Base-by-base conservation (phyloP, 2,113 vertebrate species). In the Sinocyclocheilus rhinocerous region DNA sequence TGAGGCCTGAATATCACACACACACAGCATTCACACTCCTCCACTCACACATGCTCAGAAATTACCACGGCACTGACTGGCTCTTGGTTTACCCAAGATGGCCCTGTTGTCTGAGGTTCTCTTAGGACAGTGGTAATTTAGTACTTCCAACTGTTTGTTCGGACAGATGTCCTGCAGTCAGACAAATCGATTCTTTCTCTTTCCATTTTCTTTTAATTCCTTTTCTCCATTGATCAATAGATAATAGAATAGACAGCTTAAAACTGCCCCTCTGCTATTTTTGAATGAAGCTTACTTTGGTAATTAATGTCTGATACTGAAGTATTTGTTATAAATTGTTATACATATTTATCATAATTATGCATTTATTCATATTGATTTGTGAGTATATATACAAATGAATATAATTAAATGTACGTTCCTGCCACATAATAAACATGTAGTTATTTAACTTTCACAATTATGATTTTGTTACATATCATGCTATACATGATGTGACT, bases 111-210 rank as follows among this genome's bases (percentile, higher is more conserved):
- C 82, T 73, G 82, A 65, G 59, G 59, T 70, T 33, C 45, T 70
- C 65, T 84, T 26, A 65, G 79, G 79, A 65, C 79, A 81, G 12
- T 26, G 24, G 67, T 84, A 84, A 72, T 83, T 57, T 83, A 73
- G 67, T 59, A 55, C 22, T 39, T 73, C 69, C 81, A 83, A 67
- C 67, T 83, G 67, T 83, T 83, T 83, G 81, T 73, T 83, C 20
- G 24, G 81, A 83, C 24, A 82, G 81, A 83, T 70, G 13, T 83
- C 24, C 63, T 50, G 45, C 81, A 83, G 81, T 59, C 81, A 73
- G 67, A 73, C 20, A 73, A 83, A 83, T 83, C 26, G 50, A 83
- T 83, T 57, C 69, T 22, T 55, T 72, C 48, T 82, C 65, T 52
- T 70, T 33, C 63, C 80, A 82, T 83, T 83, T 72, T 57, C 81